Evolutionary conservation across 2,888 invertebrate species (phyloP), one percentile per base, ranked within the genome.

Genomic region (Pseudanteris insignis): DNA sequence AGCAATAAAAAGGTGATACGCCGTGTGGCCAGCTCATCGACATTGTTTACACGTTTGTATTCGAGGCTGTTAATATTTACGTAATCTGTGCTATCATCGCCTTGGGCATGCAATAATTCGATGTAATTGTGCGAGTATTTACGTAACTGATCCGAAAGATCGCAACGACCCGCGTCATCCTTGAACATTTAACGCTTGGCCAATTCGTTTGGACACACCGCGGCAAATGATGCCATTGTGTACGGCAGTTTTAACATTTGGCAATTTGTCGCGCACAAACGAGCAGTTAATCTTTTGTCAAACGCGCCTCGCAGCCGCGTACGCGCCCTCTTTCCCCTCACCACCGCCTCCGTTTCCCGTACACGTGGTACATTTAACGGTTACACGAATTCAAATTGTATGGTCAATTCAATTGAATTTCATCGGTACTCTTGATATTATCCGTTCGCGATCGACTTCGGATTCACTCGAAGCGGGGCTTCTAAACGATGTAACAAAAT

Each of bases 171-270:
- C 37, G 37, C 13, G 13, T 1, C 25, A 54, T 54, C 54, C 54
- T 54, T 54, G 46, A 54, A 54, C 37, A 33, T 21, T 54, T 46
- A 38, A 54, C 54, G 54, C 46, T 54, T 33, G 54, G 54, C 28
- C 46, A 46, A 38, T 6, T 54, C 38, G 54, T 44, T 46, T 21
- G 46, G 54, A 26, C 46, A 38, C 18, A 3, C 1, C 53, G 53
- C 29, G 26, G 33, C 26, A 26, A 54, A 54, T 54, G 37, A 21
- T 53, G 32, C 54, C 33, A 46, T 54, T 54, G 54, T 46, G 26
- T 28, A 15, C 26, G 21, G 44, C 38, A 54, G 38, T 46, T 38
- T 46, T 44, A 38, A 32, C 54, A 33, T 37, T 40, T 15, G 38
- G 38, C 18, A 37, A 54, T 43, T 43, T 36, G 43, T 33, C 21